Conservation (phyloP, 1,140 invertebrate species). For the Trichonephila clavipes region DNA sequence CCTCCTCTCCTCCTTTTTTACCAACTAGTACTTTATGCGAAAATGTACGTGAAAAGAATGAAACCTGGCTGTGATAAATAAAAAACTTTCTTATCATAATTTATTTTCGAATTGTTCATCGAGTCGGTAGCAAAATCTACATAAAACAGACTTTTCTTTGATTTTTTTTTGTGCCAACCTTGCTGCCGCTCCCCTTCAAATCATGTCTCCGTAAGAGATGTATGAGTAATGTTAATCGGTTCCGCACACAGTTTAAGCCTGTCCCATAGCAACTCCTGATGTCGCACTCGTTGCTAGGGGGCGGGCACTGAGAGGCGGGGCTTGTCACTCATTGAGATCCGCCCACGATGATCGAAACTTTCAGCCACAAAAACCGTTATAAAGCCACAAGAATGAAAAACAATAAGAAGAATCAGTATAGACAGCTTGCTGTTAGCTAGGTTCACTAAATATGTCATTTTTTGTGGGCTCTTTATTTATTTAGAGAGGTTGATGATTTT, state of each 20-base stretch:
- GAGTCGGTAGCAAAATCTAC: constrained; percentile 47
- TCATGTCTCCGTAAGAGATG: constrained; percentile 35
- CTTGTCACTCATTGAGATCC: constrained; percentile 47
- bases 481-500: constrained; percentile 49
- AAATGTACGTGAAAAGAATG: neutral
- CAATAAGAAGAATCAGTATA: constrained; percentile 19
- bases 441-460: constrained; percentile 67
- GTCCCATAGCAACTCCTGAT: constrained; percentile 24
- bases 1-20: neutral
- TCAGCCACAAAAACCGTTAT: constrained; percentile 55
- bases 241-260: constrained; percentile 39
- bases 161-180: neutral
- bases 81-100: constrained; percentile 66
- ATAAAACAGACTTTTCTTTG: constrained; percentile 54
- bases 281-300: constrained; percentile 54
- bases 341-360: constrained; percentile 28
- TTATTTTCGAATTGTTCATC: constrained; percentile 66
- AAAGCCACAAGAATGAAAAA: constrained; percentile 57
- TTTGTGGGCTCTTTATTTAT: constrained; percentile 33
- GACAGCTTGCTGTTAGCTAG: constrained; percentile 33
- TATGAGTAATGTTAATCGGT: constrained; percentile 60
- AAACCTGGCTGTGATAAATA: neutral
- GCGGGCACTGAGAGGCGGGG: constrained; percentile 30
- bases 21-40: neutral
- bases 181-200: neutral